A percentile compares a stretch with the other conserved stretches of the same genome.
phyloP scores from a whole-genome alignment of 2,888 invertebrate species.

The Pteria penguin region DNA sequence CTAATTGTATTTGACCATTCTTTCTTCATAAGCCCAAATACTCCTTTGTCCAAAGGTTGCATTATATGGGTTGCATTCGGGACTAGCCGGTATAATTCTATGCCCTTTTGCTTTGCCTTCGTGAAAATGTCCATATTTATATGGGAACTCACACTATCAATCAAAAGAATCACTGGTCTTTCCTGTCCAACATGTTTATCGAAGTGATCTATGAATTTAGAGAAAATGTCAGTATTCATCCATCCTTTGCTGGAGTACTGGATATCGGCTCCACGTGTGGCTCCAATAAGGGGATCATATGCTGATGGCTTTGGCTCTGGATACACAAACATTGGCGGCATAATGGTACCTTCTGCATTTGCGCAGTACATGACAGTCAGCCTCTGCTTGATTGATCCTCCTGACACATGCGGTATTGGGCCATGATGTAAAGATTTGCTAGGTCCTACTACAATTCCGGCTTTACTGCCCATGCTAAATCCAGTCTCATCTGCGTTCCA shows the following conservation, averaged over 20 bases:
- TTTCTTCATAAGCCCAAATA: conserved; percentile 33
- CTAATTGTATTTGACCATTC: conserved; percentile 21
- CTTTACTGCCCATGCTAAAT: conserved; percentile 36
- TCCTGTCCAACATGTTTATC: conserved; percentile 34
- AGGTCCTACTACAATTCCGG: conserved; percentile 33
- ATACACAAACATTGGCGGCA: conserved; percentile 43
- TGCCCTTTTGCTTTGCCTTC: conserved; percentile 22
- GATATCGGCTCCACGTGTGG: conserved; percentile 23
- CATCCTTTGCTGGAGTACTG: conserved; percentile 42
- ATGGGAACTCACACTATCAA: conserved; percentile 37
- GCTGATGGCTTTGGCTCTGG: conserved; percentile 36
- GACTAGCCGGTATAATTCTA: conserved; percentile 43
- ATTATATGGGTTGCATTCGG: conserved; percentile 44
- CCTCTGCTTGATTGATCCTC: conserved; percentile 30
- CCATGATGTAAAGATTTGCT: background rate
- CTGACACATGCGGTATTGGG: conserved; percentile 43
- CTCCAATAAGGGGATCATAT: conserved; percentile 37
- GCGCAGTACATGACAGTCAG: conserved; percentile 48
- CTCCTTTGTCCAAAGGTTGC: no score
- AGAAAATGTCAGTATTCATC: conserved; percentile 37
- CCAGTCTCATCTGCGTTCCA: conserved; percentile 40
- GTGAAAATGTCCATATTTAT: conserved; percentile 25
- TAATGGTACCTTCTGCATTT: conserved; percentile 42
- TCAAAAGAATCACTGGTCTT: conserved; percentile 30
- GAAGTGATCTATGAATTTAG: conserved; percentile 35